phyloP scores from a whole-genome alignment of 2,888 invertebrate genomes.

The Calameuta idolon region DNA sequence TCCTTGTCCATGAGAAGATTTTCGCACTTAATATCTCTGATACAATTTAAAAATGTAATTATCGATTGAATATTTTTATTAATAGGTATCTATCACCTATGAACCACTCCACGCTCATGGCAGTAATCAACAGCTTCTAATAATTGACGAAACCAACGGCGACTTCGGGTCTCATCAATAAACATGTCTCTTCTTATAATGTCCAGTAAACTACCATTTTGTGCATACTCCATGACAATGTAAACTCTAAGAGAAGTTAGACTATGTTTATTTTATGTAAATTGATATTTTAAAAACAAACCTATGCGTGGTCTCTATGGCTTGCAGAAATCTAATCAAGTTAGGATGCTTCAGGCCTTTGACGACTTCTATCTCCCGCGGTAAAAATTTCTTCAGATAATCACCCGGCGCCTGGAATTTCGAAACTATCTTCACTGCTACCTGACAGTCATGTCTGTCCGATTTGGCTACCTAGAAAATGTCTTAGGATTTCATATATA shows the following conservation, averaged over 20 bases:
- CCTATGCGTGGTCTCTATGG: slow-evolving; percentile 88
- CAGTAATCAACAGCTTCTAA: slow-evolving; percentile 83
- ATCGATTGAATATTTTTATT: slow-evolving; percentile 9
- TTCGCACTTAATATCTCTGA: slow-evolving; percentile 86
- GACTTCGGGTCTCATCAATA: slow-evolving; percentile 77
- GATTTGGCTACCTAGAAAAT: slow-evolving; percentile 76
- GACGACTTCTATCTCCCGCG: slow-evolving; percentile 86
- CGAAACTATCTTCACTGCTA: slow-evolving; percentile 87
- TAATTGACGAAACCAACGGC: slow-evolving; percentile 80
- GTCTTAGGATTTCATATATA: neutral
- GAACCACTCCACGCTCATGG: slow-evolving; percentile 83
- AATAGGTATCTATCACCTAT: slow-evolving; percentile 70
- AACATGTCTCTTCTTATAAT: slow-evolving; percentile 79
- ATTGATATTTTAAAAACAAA: slow-evolving; percentile 48
- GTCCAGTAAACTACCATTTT: slow-evolving; percentile 83
- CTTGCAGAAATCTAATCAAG: slow-evolving; percentile 83
- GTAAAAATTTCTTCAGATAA: slow-evolving; percentile 83
- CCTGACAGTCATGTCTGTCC: slow-evolving; percentile 78
- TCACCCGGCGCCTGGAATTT: slow-evolving; percentile 86
- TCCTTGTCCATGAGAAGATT: slow-evolving; percentile 81
- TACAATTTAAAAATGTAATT: slow-evolving; percentile 19
- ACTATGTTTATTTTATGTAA: neutral
- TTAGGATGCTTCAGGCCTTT: slow-evolving; percentile 84
- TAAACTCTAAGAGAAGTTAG: slow-evolving; percentile 74
- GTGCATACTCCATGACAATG: slow-evolving; percentile 86